These are phyloP conservation scores for Ahaetulla prasina DNA, from an alignment of 2,113 vertebrate genomes.

Conservation along the genomic window DNA sequence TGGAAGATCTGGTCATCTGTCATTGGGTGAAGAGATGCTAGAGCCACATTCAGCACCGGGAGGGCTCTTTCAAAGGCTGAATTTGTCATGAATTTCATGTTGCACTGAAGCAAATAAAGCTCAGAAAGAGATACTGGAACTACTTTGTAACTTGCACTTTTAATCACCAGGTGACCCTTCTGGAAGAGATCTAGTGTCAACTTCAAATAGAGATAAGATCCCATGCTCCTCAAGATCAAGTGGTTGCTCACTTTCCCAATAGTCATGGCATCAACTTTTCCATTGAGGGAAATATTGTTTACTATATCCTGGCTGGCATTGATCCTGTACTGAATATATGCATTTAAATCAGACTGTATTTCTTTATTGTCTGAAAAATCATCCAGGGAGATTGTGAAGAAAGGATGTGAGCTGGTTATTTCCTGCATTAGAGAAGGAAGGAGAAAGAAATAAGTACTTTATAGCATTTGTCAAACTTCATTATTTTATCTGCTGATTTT, in stretches of 20 bases:
- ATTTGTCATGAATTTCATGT: constrained; percentile 96
- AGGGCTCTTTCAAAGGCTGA: constrained; percentile 89
- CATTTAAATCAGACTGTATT: constrained; percentile 85
- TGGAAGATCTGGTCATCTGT: constrained; percentile 97
- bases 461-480: not conserved
- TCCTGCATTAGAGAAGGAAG: constrained; percentile 69
- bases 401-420: constrained; percentile 80
- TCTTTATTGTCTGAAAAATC: constrained; percentile 84
- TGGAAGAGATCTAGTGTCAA: constrained; percentile 96
- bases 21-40: constrained; percentile 94
- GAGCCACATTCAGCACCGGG: constrained; percentile 87
- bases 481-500: not conserved
- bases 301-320: constrained; percentile 86
- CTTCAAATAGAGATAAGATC: constrained; percentile 96
- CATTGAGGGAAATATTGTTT: constrained; percentile 93
- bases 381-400: constrained; percentile 85
- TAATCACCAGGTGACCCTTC: constrained; percentile 92
- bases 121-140: constrained; percentile 94
- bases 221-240: constrained; percentile 89
- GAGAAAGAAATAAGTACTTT: not conserved
- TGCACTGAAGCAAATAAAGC: constrained; percentile 97
- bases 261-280: constrained; percentile 84
- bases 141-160: constrained; percentile 97
- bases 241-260: constrained; percentile 91
- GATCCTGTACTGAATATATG: constrained; percentile 90